Percentiles rank a stretch among this genome's conserved stretches.
Conservation (phyloP, 2,888 invertebrate genomes). For the Urechis unicinctus region DNA sequence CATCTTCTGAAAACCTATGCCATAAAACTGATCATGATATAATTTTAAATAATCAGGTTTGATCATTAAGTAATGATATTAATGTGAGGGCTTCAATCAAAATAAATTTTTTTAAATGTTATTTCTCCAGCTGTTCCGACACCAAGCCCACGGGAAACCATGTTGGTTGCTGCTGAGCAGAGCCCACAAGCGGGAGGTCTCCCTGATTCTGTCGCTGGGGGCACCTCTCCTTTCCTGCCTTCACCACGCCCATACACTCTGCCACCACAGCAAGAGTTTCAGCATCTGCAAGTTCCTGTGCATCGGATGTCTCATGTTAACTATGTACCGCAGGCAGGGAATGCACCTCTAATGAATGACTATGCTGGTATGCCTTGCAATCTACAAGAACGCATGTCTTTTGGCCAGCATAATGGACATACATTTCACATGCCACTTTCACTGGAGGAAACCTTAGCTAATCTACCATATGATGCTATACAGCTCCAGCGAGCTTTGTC, state of each 20-base stretch:
- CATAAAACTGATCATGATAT: too few species aligned
- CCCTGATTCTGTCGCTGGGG: neutral
- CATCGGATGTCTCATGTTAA: conserved; percentile 7
- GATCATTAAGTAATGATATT: too few species aligned
- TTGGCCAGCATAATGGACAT: conserved; percentile 8
- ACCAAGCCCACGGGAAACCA: neutral
- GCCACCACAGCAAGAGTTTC: neutral
- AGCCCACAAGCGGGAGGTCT: neutral
- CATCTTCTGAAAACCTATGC: too few species aligned
- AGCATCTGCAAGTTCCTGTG: neutral
- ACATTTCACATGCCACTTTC: conserved; percentile 8
- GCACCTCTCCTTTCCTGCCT: neutral
- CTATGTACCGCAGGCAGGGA: conserved; percentile 10
- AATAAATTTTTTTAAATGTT: too few species aligned
- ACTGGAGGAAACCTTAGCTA: conserved; percentile 18
- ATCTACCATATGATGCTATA: conserved; percentile 19
- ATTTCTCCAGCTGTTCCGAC: neutral
- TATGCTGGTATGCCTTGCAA: conserved; percentile 19
- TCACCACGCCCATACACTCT: neutral
- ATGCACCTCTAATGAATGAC: conserved; percentile 11
- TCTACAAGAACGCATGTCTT: conserved; percentile 19
- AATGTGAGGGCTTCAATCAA: too few species aligned
- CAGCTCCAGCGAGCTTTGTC: conserved; percentile 15
- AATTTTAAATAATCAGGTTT: too few species aligned
- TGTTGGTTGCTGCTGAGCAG: neutral